Conservation (phyloP, 2,888 invertebrate species). For the Xestia xanthographa region DNA sequence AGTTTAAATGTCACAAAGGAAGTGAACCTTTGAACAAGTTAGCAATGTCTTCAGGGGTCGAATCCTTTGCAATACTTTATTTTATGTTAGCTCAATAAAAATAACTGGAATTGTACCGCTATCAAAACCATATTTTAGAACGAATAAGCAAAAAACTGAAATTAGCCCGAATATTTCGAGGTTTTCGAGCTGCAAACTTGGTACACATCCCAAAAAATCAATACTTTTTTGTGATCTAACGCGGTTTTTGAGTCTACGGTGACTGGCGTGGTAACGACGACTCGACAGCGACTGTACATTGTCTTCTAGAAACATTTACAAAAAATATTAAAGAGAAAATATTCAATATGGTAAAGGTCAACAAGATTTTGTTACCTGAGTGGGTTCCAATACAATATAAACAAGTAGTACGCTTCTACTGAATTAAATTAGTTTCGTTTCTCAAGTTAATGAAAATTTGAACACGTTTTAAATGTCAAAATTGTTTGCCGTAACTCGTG, state of each 20-base stretch:
- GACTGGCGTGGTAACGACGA: not conserved
- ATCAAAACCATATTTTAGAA: not conserved
- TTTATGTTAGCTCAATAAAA: not conserved
- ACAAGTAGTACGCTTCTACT: not conserved
- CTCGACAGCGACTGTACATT: not conserved
- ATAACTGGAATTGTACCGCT: not conserved
- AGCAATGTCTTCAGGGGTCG: not conserved
- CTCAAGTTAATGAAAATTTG: conserved; percentile 33
- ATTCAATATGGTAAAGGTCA: conserved; percentile 17
- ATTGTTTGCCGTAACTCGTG: not conserved
- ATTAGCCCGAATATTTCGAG: not conserved
- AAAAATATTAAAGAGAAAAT: not conserved
- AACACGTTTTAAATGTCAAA: conserved; percentile 29
- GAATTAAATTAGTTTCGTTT: conserved; percentile 41
- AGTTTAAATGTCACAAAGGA: not conserved
- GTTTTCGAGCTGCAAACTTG: not conserved
- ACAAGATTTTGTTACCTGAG: conserved; percentile 18
- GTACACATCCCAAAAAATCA: not conserved
- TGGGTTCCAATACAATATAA: conserved; percentile 7
- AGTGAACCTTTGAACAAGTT: not conserved
- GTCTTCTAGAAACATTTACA: not conserved
- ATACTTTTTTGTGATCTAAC: not conserved
- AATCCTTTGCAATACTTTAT: too few relatives aligned
- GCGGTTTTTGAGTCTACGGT: not conserved
- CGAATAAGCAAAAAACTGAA: not conserved